Evolutionary conservation across 2,113 vertebrate species (phyloP).

Genomic region (Spea multiplicata): DNA sequence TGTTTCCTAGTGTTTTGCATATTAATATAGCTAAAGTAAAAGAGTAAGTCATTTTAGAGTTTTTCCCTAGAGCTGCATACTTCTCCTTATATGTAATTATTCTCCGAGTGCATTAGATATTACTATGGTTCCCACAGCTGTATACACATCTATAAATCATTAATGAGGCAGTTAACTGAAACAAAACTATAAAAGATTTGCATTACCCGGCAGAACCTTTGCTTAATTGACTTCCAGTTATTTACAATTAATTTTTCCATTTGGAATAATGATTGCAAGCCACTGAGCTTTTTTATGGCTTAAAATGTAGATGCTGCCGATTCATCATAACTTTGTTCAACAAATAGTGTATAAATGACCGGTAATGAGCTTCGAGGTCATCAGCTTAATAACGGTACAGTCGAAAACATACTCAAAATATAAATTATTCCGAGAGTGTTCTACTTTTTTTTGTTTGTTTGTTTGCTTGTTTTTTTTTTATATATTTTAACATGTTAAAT

Average conservation of each 20-base stretch:
- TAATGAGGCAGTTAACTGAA: constrained; percentile 76
- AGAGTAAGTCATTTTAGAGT: constrained; percentile 65
- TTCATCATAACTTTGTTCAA: constrained; percentile 62
- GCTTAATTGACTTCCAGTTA: constrained; percentile 74
- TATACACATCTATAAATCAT: constrained; percentile 76
- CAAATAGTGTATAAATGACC: constrained; percentile 50
- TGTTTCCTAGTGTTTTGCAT: constrained; percentile 61
- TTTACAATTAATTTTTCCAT: constrained; percentile 77
- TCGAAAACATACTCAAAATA: background rate
- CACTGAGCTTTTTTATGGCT: constrained; percentile 54
- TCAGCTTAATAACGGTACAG: background rate
- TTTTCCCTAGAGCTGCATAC: constrained; percentile 63
- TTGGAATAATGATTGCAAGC: constrained; percentile 69
- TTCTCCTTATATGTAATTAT: constrained; percentile 75
- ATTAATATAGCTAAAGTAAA: constrained; percentile 65
- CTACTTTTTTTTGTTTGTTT: too few species aligned
- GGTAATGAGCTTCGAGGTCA: constrained; percentile 51
- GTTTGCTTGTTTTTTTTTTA: too few species aligned
- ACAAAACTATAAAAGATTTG: constrained; percentile 76
- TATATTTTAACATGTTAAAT: too few species aligned
- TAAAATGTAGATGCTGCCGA: constrained; percentile 60
- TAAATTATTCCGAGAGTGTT: background rate
- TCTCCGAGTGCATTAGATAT: constrained; percentile 71
- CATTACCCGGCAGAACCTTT: constrained; percentile 64
- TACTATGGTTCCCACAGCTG: constrained; percentile 69